Evolutionary conservation across 2,113 vertebrate species (phyloP).

Genomic region (Gobius niger): DNA sequence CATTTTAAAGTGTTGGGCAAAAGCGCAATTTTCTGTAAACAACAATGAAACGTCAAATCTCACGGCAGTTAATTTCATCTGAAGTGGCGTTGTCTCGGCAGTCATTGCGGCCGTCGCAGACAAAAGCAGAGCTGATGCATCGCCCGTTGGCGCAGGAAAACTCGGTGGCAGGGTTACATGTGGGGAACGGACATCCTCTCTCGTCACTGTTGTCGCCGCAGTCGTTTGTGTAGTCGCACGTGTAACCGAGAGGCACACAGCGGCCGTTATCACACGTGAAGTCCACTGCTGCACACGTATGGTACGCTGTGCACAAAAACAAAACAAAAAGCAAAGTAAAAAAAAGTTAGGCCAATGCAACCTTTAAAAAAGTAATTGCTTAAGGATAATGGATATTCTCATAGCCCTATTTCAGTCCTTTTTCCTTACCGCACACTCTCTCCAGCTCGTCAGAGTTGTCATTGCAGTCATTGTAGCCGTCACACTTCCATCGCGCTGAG

Average conservation of each 20-base stretch:
- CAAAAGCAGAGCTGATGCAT: slow-evolving; percentile 82
- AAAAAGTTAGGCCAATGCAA: too few relatives aligned
- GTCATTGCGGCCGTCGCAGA: slow-evolving; percentile 89
- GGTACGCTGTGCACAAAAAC: slow-evolving; percentile 79
- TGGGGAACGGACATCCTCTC: slow-evolving; percentile 83
- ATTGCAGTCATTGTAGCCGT: slow-evolving; percentile 82
- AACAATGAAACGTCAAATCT: slow-evolving; percentile 56
- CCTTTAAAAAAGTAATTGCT: too few relatives aligned
- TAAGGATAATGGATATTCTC: too few relatives aligned
- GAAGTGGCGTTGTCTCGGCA: slow-evolving; percentile 87
- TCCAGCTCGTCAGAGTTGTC: slow-evolving; percentile 89
- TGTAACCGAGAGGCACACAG: slow-evolving; percentile 80
- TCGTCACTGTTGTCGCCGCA: slow-evolving; percentile 93
- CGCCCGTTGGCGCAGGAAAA: slow-evolving; percentile 85
- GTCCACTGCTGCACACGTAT: slow-evolving; percentile 83
- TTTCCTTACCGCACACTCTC: slow-evolving; percentile 87
- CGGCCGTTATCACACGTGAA: slow-evolving; percentile 90
- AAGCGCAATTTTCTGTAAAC: background rate
- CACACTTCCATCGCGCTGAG: slow-evolving; percentile 79
- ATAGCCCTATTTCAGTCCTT: background rate
- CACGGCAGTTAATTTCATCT: slow-evolving; percentile 92
- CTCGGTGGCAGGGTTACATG: slow-evolving; percentile 83
- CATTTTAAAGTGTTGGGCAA: background rate
- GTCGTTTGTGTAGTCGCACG: slow-evolving; percentile 89
- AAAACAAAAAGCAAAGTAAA: background rate